Percentiles rank a stretch among this genome's conserved stretches.
Evolutionary conservation across 1,140 invertebrate genomes (phyloP).

Genomic region (Drosophila mojavensis): DNA sequence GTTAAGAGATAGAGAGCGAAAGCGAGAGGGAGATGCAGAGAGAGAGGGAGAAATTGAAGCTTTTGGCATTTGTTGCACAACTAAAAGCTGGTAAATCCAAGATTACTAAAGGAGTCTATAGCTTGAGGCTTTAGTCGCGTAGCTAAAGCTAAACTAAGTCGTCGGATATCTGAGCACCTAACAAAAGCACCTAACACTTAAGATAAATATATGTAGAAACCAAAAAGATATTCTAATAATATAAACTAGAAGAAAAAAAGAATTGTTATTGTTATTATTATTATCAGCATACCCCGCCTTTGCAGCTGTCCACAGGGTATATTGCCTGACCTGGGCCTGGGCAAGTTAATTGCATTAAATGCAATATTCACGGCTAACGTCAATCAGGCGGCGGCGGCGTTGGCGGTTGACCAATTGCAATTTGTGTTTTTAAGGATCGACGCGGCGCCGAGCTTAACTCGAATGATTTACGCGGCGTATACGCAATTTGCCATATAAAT

Average conservation of each 20-base stretch:
- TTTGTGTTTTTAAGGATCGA: slow-evolving; percentile 56
- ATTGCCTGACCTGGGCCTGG: not conserved
- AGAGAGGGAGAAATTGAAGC: not conserved
- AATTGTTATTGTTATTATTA: not conserved
- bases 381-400: slow-evolving; percentile 38
- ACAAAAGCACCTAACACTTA: slow-evolving; percentile 30
- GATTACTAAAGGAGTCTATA: slow-evolving; percentile 62
- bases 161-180: slow-evolving; percentile 31
- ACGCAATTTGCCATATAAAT: slow-evolving; percentile 53
- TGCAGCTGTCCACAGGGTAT: not conserved
- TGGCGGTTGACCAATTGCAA: slow-evolving; percentile 45
- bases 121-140: slow-evolving; percentile 62
- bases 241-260: not conserved
- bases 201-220: slow-evolving; percentile 55
- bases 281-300: not conserved
- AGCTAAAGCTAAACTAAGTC: slow-evolving; percentile 57
- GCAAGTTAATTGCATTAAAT: slow-evolving; percentile 56
- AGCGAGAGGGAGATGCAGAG: too few species aligned
- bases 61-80: not conserved
- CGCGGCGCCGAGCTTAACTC: slow-evolving; percentile 43
- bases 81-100: slow-evolving; percentile 4
- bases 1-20: not conserved
- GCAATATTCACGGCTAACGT: slow-evolving; percentile 14
- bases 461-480: slow-evolving; percentile 69
- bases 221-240: slow-evolving; percentile 73